Percentiles rank a stretch among this genome's conserved stretches.
Evolutionary conservation across 2,113 vertebrate genomes (phyloP).

Genomic region (Labeo rohita): DNA sequence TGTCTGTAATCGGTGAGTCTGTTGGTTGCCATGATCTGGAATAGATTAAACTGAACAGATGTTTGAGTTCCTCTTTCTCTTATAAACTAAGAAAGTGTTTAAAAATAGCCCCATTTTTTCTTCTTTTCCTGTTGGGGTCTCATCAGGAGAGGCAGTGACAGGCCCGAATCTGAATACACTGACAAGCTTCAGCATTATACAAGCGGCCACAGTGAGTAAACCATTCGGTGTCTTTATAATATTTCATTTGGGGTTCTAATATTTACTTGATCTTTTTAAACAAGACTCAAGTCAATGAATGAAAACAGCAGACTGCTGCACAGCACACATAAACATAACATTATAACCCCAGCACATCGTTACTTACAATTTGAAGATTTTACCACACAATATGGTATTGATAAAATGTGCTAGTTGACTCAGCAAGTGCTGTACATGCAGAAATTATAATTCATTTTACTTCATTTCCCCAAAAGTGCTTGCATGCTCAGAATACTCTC

Average conservation of each 20-base stretch:
- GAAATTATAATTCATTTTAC: not conserved
- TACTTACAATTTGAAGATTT: not conserved
- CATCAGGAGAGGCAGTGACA: slow-evolving; percentile 89
- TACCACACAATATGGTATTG: not conserved
- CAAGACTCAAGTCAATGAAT: not conserved
- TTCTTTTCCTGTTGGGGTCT: not conserved
- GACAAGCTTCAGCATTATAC: slow-evolving; percentile 98
- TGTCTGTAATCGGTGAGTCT: slow-evolving; percentile 87
- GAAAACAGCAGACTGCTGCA: not conserved
- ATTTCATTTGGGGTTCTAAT: slow-evolving; percentile 18
- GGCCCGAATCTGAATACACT: slow-evolving; percentile 91
- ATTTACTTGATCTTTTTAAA: slow-evolving; percentile 16
- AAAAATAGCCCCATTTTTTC: not conserved
- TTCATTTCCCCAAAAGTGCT: not conserved
- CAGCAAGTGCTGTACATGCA: not conserved
- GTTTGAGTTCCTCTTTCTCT: not conserved
- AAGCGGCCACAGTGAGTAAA: slow-evolving; percentile 94
- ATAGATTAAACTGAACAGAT: not conserved
- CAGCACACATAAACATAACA: not conserved
- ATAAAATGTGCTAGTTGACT: not conserved
- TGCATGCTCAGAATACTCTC: not conserved
- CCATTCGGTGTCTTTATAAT: not conserved
- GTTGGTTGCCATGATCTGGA: not conserved
- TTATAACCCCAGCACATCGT: not conserved
- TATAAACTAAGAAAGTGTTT: not conserved